Base-by-base conservation (phyloP, 2,888 invertebrate genomes). In the Salpingus planirostris region DNA sequence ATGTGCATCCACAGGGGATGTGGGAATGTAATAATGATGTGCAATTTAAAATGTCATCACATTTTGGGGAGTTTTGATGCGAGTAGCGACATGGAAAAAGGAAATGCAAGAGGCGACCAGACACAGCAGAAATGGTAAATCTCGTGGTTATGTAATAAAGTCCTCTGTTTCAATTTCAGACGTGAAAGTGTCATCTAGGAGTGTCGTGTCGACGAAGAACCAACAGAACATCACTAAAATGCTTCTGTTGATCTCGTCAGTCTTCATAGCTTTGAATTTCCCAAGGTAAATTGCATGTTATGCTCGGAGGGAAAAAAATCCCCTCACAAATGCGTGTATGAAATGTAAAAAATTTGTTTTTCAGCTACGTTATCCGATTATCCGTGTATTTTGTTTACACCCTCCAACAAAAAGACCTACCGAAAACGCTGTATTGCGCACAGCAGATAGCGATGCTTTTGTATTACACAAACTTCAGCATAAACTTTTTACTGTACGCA, bases 181-280 rank as follows among this genome's bases (percentile, higher is more conserved):
- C 46, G 52, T 66, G 13, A 61, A 64, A 36, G 60, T 65, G 2
- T 65, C 68, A 0, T 62, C 64, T 13, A 56, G 63, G 33, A 70
- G 65, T 46, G 57, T 63, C 13, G 60, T 64, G 8, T 67, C 68
- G 0, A 63, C 65, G 2, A 64, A 65, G 41, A 68, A 67, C 33
- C 73, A 74, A 49, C 69, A 71, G 33, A 73, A 64, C 46, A 72
- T 78, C 15, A 78, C 77, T n/a, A 76, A 77, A 57, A 77, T 78
- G 73, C 60, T 79, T 11, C 61, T 79, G 1, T 62, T 78, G 2
- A 75, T 78, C 28, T 77, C 78, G n/a, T 69, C 76, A 0, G 74
- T 75, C 4, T 79, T 79, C 51, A 67, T 79, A 11, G 57, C 74
- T 2, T 61, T 80, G 15, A 78, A 78, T 59, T 59, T 75, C 27